phyloP scores from a whole-genome alignment of 2,113 vertebrate species.

The Gobiocypris rarus region DNA sequence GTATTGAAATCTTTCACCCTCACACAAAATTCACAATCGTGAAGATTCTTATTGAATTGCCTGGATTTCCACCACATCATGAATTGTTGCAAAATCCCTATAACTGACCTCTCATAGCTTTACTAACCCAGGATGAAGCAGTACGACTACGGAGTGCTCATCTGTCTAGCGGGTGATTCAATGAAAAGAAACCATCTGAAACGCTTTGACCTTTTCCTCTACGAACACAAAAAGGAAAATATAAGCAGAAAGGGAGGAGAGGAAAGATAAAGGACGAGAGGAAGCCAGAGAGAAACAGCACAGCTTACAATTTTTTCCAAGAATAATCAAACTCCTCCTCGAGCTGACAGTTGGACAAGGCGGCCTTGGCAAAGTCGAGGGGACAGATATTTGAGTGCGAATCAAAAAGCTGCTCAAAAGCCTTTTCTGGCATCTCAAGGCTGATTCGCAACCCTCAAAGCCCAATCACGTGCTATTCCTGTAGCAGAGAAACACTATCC shows the following conservation, averaged over 20 bases:
- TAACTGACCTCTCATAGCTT: background rate
- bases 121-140: background rate
- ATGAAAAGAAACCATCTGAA: background rate
- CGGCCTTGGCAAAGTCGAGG: conserved; percentile 41
- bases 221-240: background rate
- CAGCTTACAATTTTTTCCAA: conserved; percentile 26
- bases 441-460: conserved; percentile 35
- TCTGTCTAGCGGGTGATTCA: background rate
- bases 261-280: conserved; percentile 18
- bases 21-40: too few species aligned
- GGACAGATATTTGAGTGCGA: conserved; percentile 51
- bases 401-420: conserved; percentile 47
- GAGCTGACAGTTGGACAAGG: conserved; percentile 50
- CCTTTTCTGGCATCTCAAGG: conserved; percentile 52
- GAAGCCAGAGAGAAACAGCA: background rate
- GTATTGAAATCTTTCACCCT: too few species aligned
- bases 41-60: background rate
- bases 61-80: background rate
- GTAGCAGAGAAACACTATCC: conserved; percentile 1
- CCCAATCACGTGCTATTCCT: conserved; percentile 32
- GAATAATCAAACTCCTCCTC: conserved; percentile 45
- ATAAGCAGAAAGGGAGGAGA: background rate
- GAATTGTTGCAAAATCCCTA: background rate
- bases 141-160: conserved; percentile 1
- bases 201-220: conserved; percentile 9